phyloP scores from a whole-genome alignment of 2,888 invertebrate species.

The Leptarthrus brevirostris region DNA sequence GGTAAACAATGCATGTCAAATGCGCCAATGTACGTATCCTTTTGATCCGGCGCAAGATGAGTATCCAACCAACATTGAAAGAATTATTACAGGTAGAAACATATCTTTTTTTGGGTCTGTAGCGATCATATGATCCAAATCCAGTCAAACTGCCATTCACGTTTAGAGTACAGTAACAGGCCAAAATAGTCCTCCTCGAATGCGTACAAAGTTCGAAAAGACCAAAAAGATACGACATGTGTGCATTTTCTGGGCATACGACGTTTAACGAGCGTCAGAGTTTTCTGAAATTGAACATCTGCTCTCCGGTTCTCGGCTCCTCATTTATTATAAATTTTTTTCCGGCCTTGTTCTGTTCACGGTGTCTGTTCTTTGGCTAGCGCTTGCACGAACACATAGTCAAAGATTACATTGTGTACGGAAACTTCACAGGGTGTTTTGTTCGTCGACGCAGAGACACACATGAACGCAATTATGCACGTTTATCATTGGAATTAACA shows the following conservation, averaged over 20 bases:
- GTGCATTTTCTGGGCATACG: constrained; percentile 42
- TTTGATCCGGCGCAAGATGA: constrained; percentile 3
- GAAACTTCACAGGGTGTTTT: too few relatives aligned
- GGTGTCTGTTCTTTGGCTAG: constrained; percentile 6
- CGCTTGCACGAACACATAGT: constrained; percentile 9
- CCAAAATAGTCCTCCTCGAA: background rate
- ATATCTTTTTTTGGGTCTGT: background rate
- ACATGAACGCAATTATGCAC: constrained; percentile 34
- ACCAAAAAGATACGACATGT: constrained; percentile 44
- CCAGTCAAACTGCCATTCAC: background rate
- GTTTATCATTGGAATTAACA: constrained; percentile 45
- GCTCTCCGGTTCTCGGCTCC: constrained; percentile 48
- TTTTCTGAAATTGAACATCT: constrained; percentile 49
- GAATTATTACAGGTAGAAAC: constrained; percentile 35
- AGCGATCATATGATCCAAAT: background rate
- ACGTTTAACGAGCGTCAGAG: constrained; percentile 20
- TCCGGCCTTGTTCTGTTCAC: background rate
- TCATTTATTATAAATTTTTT: constrained; percentile 43
- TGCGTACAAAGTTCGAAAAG: background rate
- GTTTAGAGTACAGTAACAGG: background rate
- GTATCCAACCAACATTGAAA: constrained; percentile 15
- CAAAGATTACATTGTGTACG: too few relatives aligned
- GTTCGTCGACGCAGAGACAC: constrained; percentile 2
- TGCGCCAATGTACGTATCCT: constrained; percentile 13
- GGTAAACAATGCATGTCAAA: constrained; percentile 13